Evolutionary conservation across 2,797 vertebrate genomes (phyloP), one percentile per base, ranked within the genome.

Genomic region (Chrosomus eos): DNA sequence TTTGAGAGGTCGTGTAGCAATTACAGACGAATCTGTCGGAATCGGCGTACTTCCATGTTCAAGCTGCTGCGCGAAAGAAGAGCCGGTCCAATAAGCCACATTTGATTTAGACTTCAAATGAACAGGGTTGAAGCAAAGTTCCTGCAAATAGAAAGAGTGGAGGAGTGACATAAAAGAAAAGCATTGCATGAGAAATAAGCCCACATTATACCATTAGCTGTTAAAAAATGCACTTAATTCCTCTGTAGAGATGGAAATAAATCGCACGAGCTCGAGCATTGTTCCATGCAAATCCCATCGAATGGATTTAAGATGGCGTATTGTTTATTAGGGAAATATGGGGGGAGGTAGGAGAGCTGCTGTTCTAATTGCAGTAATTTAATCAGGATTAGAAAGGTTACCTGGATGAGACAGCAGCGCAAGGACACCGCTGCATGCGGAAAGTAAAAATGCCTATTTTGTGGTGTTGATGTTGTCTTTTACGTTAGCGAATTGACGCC

Each of bases 341-440:
- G 90, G 91, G 86, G 93, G 92, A 89, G 93, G 92, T 90, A 93
- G 92, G 91, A 90, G 90, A 89, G 89, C 91, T 93, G 91, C 91
- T 90, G 92, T 93, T 95, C 92, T 95, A 94, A 95, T 95, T 95
- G 94, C 93, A 93, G 94, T 93, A 92, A 94, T 95, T 95, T 94
- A 94, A 94, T 94, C 94, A 89, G 94, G 94, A 95, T 95, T 95
- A 96, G 91, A 91, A 91, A 92, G 94, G 94, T 94, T 94, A 95
- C 94, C 94, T 95, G 95, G 91, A 92, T 93, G 91, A 91, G 89
- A 91, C 91, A 68, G 86, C 81, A 84, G 74, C 87, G 91, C 92
- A 93, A 93, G 93, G 93, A 91, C 92, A 91, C 67, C 53, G 90
- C 87, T 87, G 91, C 91, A 90, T 90, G 91, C 84, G 87, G 87